Evolutionary conservation across 2,113 vertebrate genomes (phyloP).

Genomic region (Hippoglossus stenolepis): DNA sequence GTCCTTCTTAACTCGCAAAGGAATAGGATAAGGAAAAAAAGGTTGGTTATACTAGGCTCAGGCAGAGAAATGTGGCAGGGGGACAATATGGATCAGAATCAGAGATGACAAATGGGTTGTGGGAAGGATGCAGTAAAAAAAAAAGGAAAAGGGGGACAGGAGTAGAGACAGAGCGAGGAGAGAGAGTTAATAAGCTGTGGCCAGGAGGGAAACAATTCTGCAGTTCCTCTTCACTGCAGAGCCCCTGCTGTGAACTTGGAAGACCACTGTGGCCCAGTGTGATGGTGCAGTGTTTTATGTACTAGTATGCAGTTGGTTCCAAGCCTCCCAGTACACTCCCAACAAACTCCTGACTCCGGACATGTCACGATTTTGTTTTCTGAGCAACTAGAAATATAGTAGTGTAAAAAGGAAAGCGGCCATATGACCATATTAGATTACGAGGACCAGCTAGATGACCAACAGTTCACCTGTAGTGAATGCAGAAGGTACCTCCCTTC

Average conservation of each 20-base stretch:
- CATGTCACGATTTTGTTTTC: not conserved
- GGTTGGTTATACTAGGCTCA: conserved; percentile 2
- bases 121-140: conserved; percentile 47
- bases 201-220: conserved; percentile 48
- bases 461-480: conserved; percentile 1
- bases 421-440: not conserved
- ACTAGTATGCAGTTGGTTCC: conserved; percentile 14
- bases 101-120: conserved; percentile 63
- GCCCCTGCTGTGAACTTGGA: conserved; percentile 49
- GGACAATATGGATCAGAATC: conserved; percentile 40
- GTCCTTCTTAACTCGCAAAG: not conserved
- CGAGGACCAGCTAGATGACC: not conserved
- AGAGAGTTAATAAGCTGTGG: conserved; percentile 53
- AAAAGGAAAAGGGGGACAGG: conserved; percentile 24
- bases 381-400: not conserved
- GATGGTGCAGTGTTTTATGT: conserved; percentile 56
- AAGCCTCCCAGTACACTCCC: not conserved
- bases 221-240: conserved; percentile 52
- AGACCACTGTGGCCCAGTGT: conserved; percentile 44
- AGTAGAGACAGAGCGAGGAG: not conserved
- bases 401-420: not conserved
- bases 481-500: not conserved
- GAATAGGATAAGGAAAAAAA: not conserved
- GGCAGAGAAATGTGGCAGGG: not conserved
- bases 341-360: conserved; percentile 9